phyloP scores from a whole-genome alignment of 2,113 vertebrate species.

The Cyprinus carpio region DNA sequence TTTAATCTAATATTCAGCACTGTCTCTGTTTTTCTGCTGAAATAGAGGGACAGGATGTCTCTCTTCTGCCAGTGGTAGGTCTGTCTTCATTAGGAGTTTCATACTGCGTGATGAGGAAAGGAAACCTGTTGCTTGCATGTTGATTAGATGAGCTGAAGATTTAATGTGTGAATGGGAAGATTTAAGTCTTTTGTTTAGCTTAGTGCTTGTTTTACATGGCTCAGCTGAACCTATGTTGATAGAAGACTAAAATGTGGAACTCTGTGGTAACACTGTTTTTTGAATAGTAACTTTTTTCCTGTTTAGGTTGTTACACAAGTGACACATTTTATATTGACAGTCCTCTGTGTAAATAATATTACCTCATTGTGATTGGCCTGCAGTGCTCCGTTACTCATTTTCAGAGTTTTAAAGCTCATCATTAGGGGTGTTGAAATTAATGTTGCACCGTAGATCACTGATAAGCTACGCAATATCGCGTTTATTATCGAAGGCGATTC shows the following conservation, averaged over 20 bases:
- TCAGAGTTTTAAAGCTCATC: background rate
- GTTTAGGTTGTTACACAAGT: background rate
- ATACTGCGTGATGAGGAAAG: background rate
- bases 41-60: conserved; percentile 42
- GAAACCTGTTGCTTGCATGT: conserved; percentile 15
- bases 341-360: background rate
- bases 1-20: conserved; percentile 59
- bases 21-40: conserved; percentile 41
- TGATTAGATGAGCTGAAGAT: conserved; percentile 24
- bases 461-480: too few species aligned
- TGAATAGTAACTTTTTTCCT: background rate
- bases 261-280: background rate
- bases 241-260: background rate
- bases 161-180: conserved; percentile 21
- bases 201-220: background rate
- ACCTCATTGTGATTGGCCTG: background rate
- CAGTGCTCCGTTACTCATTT: background rate
- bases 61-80: conserved; percentile 4
- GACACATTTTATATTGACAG: background rate
- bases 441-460: too few species aligned
- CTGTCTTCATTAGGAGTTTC: conserved; percentile 32
- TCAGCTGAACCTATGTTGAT: conserved; percentile 6
- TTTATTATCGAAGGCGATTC: too few species aligned
- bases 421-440: too few species aligned
- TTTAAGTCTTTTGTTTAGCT: background rate